Conservation (phyloP, 2,113 vertebrate genomes). For the Chrysemys picta region DNA sequence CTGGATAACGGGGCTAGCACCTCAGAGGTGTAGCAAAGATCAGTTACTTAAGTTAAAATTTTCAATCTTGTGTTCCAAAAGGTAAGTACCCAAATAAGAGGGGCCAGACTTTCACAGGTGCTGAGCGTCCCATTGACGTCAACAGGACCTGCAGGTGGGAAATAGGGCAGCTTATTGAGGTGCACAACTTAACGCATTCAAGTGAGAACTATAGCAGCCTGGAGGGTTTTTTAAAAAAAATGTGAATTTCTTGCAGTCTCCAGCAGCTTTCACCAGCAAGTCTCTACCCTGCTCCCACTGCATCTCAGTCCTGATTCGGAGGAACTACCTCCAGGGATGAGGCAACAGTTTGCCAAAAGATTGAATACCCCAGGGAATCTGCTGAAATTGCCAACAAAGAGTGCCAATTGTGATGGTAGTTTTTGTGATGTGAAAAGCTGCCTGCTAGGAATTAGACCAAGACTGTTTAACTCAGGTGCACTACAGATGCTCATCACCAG, state of each 20-base stretch:
- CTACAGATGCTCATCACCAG: neutral
- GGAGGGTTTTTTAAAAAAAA: neutral
- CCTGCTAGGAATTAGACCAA: neutral
- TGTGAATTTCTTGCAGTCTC: neutral
- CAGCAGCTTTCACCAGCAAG: neutral
- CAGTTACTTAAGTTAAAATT: neutral
- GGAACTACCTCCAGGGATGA: neutral
- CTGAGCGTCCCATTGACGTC: neutral
- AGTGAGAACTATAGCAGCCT: neutral
- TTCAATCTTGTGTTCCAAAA: neutral
- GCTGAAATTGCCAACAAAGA: neutral
- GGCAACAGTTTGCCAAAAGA: neutral
- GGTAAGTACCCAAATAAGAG: neutral
- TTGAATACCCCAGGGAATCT: no score
- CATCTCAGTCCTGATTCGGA: neutral
- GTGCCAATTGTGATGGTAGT: neutral
- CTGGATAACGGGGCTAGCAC: neutral
- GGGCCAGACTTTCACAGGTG: neutral
- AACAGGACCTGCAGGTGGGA: neutral
- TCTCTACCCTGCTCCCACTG: neutral
- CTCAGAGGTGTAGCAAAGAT: neutral
- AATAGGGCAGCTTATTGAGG: neutral
- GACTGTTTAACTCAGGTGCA: neutral
- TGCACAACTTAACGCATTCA: neutral
- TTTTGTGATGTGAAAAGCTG: neutral